A percentile compares a stretch with the other conserved stretches of the same genome.
phyloP scores from a whole-genome alignment of 1,140 invertebrate species.

The Aphaenogaster rudis region DNA sequence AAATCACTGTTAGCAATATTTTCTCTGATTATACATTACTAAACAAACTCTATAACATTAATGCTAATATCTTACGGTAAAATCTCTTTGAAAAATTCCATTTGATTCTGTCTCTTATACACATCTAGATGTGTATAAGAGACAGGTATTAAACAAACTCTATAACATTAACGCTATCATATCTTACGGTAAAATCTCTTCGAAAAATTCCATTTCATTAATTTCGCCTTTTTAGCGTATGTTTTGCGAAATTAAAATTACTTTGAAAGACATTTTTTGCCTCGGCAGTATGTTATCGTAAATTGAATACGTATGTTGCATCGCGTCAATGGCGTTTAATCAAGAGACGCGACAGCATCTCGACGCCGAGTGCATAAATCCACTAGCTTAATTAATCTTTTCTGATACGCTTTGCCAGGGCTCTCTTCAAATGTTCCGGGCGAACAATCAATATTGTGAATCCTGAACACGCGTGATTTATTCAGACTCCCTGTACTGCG shows the following conservation, averaged over 20 bases:
- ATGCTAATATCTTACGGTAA: neutral
- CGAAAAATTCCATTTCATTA: neutral
- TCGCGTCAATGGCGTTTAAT: slow-evolving; percentile 38
- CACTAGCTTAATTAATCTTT: slow-evolving; percentile 45
- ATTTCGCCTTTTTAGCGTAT: neutral
- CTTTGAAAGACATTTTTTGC: neutral
- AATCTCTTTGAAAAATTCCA: neutral
- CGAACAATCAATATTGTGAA: slow-evolving; percentile 51
- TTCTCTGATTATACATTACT: neutral
- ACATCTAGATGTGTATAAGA: no score
- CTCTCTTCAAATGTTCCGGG: slow-evolving; percentile 30
- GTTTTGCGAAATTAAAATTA: neutral
- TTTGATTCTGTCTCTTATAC: no score
- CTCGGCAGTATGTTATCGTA: slow-evolving; percentile 14
- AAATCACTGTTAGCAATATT: neutral
- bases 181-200: neutral
- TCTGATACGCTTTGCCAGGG: slow-evolving; percentile 22
- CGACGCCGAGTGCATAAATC: slow-evolving; percentile 25
- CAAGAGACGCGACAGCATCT: slow-evolving; percentile 29
- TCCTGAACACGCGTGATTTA: slow-evolving; percentile 55
- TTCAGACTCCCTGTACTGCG: neutral
- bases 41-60: neutral
- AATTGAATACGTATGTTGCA: slow-evolving; percentile 30
- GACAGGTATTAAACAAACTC: no score
- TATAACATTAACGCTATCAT: neutral